Percentiles rank a stretch among this genome's conserved stretches.
Evolutionary conservation across 2,888 invertebrate species (phyloP).

Genomic region (Cylindroiulus punctatus): DNA sequence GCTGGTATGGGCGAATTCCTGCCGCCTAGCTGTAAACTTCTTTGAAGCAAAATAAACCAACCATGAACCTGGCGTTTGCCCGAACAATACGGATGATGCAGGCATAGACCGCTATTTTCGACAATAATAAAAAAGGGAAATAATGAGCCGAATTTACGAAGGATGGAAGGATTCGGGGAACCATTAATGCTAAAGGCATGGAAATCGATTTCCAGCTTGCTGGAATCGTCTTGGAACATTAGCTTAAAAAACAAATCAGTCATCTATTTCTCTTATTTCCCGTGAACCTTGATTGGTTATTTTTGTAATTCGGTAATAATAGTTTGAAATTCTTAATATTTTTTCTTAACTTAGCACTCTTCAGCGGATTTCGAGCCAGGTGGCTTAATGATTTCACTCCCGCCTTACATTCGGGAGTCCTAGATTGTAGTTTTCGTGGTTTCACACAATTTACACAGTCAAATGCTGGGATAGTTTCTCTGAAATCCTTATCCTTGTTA

Average conservation of each 20-base stretch:
- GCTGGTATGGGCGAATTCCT: neutral
- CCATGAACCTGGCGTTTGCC: neutral
- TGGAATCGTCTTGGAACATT: neutral
- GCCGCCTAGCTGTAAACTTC: constrained; percentile 34
- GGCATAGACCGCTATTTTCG: neutral
- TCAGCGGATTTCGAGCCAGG: too few species aligned
- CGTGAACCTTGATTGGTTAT: too few species aligned
- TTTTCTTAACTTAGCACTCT: too few species aligned
- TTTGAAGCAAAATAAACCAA: neutral
- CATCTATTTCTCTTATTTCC: too few species aligned
- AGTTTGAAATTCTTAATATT: too few species aligned
- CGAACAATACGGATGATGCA: neutral
- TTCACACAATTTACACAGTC: too few species aligned
- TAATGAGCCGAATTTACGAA: neutral
- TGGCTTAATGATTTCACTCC: too few species aligned
- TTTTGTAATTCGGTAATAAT: too few species aligned
- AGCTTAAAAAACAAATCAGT: neutral
- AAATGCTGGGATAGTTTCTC: too few species aligned
- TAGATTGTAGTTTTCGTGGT: too few species aligned
- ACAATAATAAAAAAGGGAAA: constrained; percentile 21
- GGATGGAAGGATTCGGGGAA: neutral
- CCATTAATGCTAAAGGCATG: neutral
- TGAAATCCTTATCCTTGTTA: too few species aligned
- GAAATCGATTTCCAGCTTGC: neutral
- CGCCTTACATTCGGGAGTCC: too few species aligned